A percentile compares a stretch with the other conserved stretches of the same genome.
These are phyloP conservation scores for Ibidorhyncha struthersii DNA, from an alignment of 2,113 vertebrate species.

Conservation along the genomic window DNA sequence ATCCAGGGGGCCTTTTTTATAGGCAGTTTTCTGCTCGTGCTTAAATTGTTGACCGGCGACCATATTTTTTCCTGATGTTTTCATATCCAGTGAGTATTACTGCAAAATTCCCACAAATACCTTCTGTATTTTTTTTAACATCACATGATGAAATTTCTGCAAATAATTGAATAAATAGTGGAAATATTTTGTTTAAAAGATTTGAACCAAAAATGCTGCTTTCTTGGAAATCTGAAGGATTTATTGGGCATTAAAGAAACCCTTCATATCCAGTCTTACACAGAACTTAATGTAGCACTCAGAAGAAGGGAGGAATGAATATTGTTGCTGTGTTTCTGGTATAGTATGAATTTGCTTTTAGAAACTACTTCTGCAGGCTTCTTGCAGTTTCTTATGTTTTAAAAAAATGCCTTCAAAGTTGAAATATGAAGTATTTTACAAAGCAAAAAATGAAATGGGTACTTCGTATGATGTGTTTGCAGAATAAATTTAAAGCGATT, in stretches of 20 bases:
- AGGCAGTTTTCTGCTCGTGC: neutral
- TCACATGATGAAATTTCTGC: neutral
- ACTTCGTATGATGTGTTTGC: rapidly evolving
- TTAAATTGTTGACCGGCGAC: neutral
- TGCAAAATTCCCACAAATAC: neutral
- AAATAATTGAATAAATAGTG: neutral
- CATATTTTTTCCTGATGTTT: neutral
- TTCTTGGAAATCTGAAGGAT: neutral
- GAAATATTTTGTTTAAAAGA: neutral
- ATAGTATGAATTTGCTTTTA: neutral
- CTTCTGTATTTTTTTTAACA: neutral
- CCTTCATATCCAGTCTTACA: neutral
- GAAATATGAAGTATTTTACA: neutral
- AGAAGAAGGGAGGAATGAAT: neutral
- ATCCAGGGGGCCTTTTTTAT: neutral
- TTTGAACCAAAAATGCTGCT: neutral
- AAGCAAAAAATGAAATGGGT: neutral
- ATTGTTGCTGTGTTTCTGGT: neutral
- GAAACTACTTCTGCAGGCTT: neutral
- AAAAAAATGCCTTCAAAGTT: neutral
- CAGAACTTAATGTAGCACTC: neutral
- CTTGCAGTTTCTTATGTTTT: neutral
- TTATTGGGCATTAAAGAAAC: neutral
- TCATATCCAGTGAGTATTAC: neutral
- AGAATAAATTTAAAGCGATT: neutral